A percentile compares a stretch with the other conserved stretches of the same genome.
Evolutionary conservation across 2,888 invertebrate species (phyloP).

Genomic region (Strigamia transsilvanica): DNA sequence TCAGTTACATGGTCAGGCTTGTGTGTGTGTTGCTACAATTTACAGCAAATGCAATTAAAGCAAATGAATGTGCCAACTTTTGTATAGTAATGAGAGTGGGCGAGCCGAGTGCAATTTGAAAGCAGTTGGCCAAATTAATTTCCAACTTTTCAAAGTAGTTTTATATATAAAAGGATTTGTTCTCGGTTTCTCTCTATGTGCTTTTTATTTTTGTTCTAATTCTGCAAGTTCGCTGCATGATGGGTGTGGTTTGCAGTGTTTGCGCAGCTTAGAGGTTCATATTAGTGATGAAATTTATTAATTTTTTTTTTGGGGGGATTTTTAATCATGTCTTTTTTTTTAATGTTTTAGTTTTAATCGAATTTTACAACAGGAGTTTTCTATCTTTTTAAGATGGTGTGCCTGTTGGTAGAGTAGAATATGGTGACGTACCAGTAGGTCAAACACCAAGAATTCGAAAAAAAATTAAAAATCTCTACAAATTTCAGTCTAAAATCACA

Average conservation of each 20-base stretch:
- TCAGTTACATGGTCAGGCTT: constrained; percentile 52
- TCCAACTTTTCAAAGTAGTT: constrained; percentile 41
- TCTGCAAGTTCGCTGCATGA: neutral
- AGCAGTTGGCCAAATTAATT: constrained; percentile 44
- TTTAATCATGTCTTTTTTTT: too few species aligned
- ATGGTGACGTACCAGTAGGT: too few species aligned
- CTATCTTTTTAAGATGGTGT: too few species aligned
- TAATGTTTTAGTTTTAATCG: too few species aligned
- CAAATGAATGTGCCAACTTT: constrained; percentile 52
- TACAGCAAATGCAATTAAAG: constrained; percentile 53
- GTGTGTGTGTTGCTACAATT: constrained; percentile 50
- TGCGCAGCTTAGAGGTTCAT: neutral
- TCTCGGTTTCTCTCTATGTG: neutral
- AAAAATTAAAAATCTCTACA: too few species aligned
- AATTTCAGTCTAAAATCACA: too few species aligned
- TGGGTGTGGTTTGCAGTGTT: constrained; percentile 5
- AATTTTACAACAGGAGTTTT: too few species aligned
- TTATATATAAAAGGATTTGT: constrained; percentile 42
- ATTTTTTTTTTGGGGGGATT: neutral
- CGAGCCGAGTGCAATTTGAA: constrained; percentile 44
- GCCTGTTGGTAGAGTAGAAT: too few species aligned
- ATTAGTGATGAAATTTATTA: neutral
- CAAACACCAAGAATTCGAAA: too few species aligned
- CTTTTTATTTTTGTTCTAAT: neutral
- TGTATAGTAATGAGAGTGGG: constrained; percentile 38